Evolutionary conservation across 2,113 vertebrate genomes (phyloP).

Genomic region (Anthoscopus minutus): DNA sequence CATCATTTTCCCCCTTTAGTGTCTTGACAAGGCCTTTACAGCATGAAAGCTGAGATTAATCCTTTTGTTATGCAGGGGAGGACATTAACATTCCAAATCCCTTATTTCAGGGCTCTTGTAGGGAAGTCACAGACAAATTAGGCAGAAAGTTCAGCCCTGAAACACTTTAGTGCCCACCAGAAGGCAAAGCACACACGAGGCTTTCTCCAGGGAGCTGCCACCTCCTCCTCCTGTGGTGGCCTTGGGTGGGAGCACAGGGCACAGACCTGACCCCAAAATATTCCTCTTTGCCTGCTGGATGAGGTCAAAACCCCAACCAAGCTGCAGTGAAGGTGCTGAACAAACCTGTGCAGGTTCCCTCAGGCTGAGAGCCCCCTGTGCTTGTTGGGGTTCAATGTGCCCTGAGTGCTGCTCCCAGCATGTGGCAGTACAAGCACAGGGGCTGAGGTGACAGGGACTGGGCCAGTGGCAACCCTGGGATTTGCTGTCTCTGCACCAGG

Average conservation of each 20-base stretch:
- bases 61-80: neutral
- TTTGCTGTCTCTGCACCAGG: rapidly evolving
- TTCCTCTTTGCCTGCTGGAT: neutral
- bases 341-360: rapidly evolving
- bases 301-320: rapidly evolving
- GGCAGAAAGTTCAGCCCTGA: neutral
- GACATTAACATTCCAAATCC: neutral
- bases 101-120: neutral
- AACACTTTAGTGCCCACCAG: neutral
- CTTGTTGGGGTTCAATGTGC: neutral
- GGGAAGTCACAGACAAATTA: neutral
- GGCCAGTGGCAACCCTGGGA: rapidly evolving
- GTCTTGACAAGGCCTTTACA: too few relatives aligned
- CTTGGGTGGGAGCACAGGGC: neutral
- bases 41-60: neutral
- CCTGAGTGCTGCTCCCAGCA: neutral
- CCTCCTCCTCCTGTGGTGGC: neutral
- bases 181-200: neutral
- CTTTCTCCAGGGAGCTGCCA: neutral
- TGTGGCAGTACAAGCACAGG: rapidly evolving
- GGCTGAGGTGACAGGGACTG: neutral
- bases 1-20: too few relatives aligned
- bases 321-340: neutral
- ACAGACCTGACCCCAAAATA: too few relatives aligned
- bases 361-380: neutral